These are phyloP conservation scores for Lycodopsis pacificus DNA, from an alignment of 2,797 vertebrate genomes.

Conservation along the genomic window DNA sequence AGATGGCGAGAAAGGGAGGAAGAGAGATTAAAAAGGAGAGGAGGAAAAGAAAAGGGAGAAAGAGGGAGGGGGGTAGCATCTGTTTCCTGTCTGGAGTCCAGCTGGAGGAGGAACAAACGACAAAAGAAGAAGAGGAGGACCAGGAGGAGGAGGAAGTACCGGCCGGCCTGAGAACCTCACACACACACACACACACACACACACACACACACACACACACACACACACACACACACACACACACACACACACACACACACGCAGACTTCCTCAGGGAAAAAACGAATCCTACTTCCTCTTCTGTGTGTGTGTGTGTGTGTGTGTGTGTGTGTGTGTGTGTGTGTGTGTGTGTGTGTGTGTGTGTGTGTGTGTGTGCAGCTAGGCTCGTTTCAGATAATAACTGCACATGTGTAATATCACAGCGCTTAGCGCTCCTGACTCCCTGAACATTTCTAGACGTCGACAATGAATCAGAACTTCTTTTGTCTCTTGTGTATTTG, in stretches of 20 bases:
- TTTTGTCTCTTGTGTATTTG: not conserved
- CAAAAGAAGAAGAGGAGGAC: constrained; percentile 62
- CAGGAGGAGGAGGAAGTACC: constrained; percentile 67
- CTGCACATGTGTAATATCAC: not conserved
- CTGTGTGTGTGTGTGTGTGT: constrained; percentile 10
- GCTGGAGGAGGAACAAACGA: constrained; percentile 84
- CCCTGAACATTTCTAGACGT: not conserved
- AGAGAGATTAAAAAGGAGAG: constrained; percentile 49
- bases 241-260: constrained; percentile 44
- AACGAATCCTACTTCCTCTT: constrained; percentile 64
- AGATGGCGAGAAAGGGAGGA: constrained; percentile 30
- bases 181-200: constrained; percentile 48
- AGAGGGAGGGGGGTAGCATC: constrained; percentile 85
- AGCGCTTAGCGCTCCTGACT: not conserved
- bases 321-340: constrained; percentile 1
- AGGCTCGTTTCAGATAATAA: not conserved
- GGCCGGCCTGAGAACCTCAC: constrained; percentile 69
- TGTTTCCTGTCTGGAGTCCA: constrained; percentile 91
- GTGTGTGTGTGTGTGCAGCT: not conserved
- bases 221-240: constrained; percentile 44
- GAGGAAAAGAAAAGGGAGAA: constrained; percentile 75
- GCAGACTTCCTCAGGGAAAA: constrained; percentile 66
- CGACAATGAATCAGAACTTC: not conserved
- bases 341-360: constrained; percentile 4
- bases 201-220: constrained; percentile 9